Evolutionary conservation across 35 echinoderm and acorn worm genomes (phyloP), one percentile per base, ranked within the genome.

Genomic region (Acanthaster planci): DNA sequence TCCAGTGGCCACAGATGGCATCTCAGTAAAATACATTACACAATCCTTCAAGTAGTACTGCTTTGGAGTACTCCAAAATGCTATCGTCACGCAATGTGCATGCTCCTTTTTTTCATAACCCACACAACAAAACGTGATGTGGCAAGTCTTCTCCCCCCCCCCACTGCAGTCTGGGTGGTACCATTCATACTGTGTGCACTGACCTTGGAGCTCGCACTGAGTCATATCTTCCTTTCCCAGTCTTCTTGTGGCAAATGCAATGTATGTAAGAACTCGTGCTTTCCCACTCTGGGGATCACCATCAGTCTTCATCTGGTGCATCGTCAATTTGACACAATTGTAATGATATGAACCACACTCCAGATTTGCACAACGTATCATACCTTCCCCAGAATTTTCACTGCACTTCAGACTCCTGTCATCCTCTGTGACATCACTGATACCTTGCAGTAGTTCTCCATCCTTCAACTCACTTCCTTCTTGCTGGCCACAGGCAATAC

Each of bases 1-100:
- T 40, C 84, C 64, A 86, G 35, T 86, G 60, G 36, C 35, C 50
- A 77, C 84, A n/a, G 8, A 86, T 72, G 2, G 84, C 60, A 37
- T 52, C 39, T 37, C 64, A n/a, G 40, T 38, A 30, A 12, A 76
- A 23, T 29, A 86, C 34, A 50, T 86, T 60, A 52, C 64, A 86
- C 37, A 86, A 67, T 23, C 84, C 84, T 8, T 86, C 84, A 51
- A 50, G 54, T 47, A 86, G 40, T 0, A 86, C 40, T 18, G 84
- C 60, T 22, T 67, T 67, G 1, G 59, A 67, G 31, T 67, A 67
- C 26, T 67, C 59, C 31, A 67, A 67, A 7, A 21, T 32, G 59
- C 59, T 32, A 67, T 67, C 59, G 12, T 12, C 42, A 47, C 42
- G 31, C 21, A 15, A 67, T 27, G 17, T 67, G 16, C 9, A 8